phyloP scores from a whole-genome alignment of 2,113 vertebrate genomes.

The Pseudorectes ferrugineus region DNA sequence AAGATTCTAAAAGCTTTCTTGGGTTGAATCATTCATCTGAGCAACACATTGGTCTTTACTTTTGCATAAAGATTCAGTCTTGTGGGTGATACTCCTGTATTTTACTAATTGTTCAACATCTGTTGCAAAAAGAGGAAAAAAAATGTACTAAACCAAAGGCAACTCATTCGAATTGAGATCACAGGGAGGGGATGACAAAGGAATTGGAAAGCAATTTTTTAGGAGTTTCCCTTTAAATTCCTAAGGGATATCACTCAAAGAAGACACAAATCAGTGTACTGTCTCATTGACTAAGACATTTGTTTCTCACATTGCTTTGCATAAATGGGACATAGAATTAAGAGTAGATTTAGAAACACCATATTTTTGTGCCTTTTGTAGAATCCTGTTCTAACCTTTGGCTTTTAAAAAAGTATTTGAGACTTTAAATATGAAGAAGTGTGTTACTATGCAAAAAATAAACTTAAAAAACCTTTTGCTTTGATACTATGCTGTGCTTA shows the following conservation, averaged over 20 bases:
- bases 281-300: background rate
- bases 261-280: background rate
- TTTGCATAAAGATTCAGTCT: background rate
- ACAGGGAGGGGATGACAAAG: background rate
- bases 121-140: background rate
- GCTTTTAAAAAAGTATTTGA: background rate
- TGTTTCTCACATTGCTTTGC: background rate
- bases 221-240: background rate
- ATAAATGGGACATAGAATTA: background rate
- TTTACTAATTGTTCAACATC: background rate
- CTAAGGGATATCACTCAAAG: background rate
- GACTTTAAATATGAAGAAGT: background rate
- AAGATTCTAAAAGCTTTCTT: background rate
- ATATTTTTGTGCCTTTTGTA: background rate
- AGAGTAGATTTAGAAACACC: background rate
- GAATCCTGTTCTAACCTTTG: background rate
- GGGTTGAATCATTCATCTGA: background rate
- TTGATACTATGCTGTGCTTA: background rate
- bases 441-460: background rate
- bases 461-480: background rate
- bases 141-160: background rate
- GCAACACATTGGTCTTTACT: background rate
- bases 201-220: background rate
- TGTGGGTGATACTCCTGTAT: background rate
- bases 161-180: background rate